Percentiles rank a stretch among this genome's conserved stretches.
phyloP scores from a whole-genome alignment of 1,140 invertebrate species.

The Macrocentrus cingulum region DNA sequence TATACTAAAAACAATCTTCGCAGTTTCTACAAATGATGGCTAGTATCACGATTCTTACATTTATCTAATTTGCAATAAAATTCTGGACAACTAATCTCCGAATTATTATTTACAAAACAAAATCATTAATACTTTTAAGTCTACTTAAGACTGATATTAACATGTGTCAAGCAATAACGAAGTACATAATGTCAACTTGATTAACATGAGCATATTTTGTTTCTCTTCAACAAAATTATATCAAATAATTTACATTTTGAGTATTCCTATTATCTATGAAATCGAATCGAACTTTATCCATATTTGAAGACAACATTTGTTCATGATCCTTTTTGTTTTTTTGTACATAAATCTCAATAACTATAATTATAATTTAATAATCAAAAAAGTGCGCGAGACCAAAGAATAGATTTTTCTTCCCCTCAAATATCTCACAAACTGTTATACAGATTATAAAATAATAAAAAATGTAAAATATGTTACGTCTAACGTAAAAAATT shows the following conservation, averaged over 20 bases:
- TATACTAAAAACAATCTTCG: not conserved
- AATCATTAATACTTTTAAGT: conserved; percentile 2
- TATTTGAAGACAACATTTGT: not conserved
- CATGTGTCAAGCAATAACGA: not conserved
- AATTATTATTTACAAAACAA: conserved; percentile 16
- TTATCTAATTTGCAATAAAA: conserved; percentile 21
- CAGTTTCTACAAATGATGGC: conserved; percentile 38
- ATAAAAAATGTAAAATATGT: no score
- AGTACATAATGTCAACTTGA: not conserved
- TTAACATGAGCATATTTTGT: not conserved
- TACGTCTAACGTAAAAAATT: no score
- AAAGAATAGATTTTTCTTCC: no score
- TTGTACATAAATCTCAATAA: no score
- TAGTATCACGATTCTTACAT: conserved; percentile 55
- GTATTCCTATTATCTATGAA: not conserved
- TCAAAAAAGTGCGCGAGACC: no score
- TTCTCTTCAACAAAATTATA: no score
- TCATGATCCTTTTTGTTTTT: not conserved
- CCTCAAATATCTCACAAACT: no score
- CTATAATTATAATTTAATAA: no score
- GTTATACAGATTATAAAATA: no score
- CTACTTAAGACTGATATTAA: conserved; percentile 4
- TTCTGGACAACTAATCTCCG: not conserved
- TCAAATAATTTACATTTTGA: no score
- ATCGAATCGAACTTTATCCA: no score